phyloP scores from a whole-genome alignment of 23 tunicate genomes.

The Trididemnum nubilum region DNA sequence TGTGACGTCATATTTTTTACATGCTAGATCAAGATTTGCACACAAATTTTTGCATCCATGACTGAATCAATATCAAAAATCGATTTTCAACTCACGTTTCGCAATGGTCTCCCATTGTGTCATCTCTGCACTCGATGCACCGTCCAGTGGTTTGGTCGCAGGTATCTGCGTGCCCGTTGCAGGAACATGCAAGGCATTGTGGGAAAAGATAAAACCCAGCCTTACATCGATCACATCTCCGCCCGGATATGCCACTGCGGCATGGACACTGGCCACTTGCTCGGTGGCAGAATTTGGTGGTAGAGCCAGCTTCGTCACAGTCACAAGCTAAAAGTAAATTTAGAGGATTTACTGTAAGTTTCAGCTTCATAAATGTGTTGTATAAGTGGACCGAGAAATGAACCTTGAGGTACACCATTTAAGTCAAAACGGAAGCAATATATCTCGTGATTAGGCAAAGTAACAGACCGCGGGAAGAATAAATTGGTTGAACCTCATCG shows the following conservation, averaged over 20 bases:
- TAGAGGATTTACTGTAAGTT: no score
- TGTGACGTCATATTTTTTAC: no score
- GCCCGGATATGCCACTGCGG: conserved; percentile 62
- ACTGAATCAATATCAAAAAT: no score
- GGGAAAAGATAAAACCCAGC: conserved; percentile 80
- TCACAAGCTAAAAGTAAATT: conserved; percentile 83
- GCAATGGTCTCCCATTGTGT: conserved; percentile 92
- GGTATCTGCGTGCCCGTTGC: conserved; percentile 95
- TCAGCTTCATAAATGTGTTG: no score
- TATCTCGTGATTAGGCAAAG: no score
- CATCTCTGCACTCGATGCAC: conserved; percentile 78
- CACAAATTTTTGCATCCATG: no score
- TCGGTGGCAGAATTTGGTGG: conserved; percentile 57
- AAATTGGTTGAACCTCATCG: no score
- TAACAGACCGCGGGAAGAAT: no score
- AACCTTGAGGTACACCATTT: no score
- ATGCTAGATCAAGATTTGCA: no score
- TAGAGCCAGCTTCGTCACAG: conserved; percentile 74
- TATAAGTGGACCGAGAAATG: no score
- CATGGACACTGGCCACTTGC: conserved; percentile 90
- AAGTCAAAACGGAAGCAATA: no score
- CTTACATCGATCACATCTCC: conserved; percentile 82
- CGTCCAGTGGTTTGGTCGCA: conserved; percentile 85
- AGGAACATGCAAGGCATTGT: conserved; percentile 55
- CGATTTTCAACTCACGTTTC: conserved; percentile 63